A percentile compares a stretch with the other conserved stretches of the same genome.
phyloP scores from a whole-genome alignment of 2,797 vertebrate species.

The Meda fulgida region DNA sequence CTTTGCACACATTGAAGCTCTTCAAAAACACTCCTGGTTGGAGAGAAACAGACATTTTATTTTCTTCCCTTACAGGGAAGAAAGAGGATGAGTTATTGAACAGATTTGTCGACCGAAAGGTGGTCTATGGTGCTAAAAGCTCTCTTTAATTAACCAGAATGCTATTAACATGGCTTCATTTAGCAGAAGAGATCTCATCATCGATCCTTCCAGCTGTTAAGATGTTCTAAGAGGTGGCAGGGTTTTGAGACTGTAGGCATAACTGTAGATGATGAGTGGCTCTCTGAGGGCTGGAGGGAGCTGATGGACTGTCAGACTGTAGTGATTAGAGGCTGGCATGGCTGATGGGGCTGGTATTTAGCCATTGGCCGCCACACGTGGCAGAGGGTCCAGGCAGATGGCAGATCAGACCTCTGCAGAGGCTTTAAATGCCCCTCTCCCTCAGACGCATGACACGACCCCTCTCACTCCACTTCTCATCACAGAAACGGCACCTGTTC shows the following conservation, averaged over 20 bases:
- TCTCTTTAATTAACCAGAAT: slow-evolving; percentile 49
- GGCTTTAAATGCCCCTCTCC: slow-evolving; percentile 59
- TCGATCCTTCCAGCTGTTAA: slow-evolving; percentile 8
- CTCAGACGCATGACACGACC: slow-evolving; percentile 23
- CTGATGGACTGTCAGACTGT: slow-evolving; percentile 58
- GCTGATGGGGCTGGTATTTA: slow-evolving; percentile 30
- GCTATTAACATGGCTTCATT: slow-evolving; percentile 42
- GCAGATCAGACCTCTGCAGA: slow-evolving; percentile 70
- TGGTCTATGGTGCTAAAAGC: slow-evolving; percentile 52
- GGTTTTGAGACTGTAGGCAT: slow-evolving; percentile 23
- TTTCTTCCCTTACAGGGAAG: slow-evolving; percentile 52
- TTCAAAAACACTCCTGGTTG: slow-evolving; percentile 9
- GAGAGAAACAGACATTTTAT: slow-evolving; percentile 21
- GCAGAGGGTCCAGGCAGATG: slow-evolving; percentile 72
- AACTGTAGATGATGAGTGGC: slow-evolving; percentile 18
- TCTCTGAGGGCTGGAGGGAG: slow-evolving; percentile 23
- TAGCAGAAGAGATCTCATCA: slow-evolving; percentile 36
- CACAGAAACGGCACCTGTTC: slow-evolving; percentile 52
- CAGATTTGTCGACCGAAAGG: slow-evolving; percentile 58
- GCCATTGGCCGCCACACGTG: slow-evolving; percentile 28
- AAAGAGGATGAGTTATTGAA: slow-evolving; percentile 76
- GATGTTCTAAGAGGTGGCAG: background rate
- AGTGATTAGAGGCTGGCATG: slow-evolving; percentile 43
- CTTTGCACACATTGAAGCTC: background rate
- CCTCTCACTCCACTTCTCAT: slow-evolving; percentile 32